Base-by-base conservation (phyloP, 2,113 vertebrate species). In the Oceanites oceanicus region DNA sequence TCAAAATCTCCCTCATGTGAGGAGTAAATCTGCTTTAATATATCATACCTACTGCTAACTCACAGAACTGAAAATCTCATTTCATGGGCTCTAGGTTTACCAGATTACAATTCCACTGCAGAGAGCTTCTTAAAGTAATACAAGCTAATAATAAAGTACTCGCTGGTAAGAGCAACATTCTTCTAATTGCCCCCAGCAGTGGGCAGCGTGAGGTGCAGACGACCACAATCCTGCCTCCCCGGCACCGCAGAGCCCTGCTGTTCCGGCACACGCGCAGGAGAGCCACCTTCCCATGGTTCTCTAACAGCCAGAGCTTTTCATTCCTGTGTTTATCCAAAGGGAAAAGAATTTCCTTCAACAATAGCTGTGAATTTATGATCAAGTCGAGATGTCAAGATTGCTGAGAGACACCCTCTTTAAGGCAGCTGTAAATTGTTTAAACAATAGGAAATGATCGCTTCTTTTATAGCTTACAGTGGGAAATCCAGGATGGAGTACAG, bases 51-150 rank as follows among this genome's bases (percentile, higher is more conserved):
- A 90, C 88, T 96, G 97, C 96, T 97, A 96, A 95, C 94, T 95
- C 97, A 97, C 88, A 94, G 92, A 96, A 97, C 95, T 97, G 97
- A 97, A 97, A 98, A 94, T 94, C 94, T 98, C 97, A 98, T 98
- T 98, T 98, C 97, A 98, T 86, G 96, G 96, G 93, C 95, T 95
- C 93, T 96, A 96, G 92, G 84, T 96, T 96, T 96, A 86, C 96
- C 89, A 71, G 75, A 94, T 91, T 92, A 92, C 93, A 96, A 59
- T 90, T 96, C 73, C 68, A 78, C 70, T 67, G 82, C 49, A 20
- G 67, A 85, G 82, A 62, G 76, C 86, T 92, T 86, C 84, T 95
- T 93, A 92, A 95, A 96, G 96, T 32, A 73, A 81, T 81, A 95
- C 95, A 75, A 86, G 83, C 52, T 22, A 47, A 62, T 76, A 91